Evolutionary conservation across 2,888 invertebrate genomes (phyloP), one percentile per base, ranked within the genome.

Genomic region (Panzeria rudis): DNA sequence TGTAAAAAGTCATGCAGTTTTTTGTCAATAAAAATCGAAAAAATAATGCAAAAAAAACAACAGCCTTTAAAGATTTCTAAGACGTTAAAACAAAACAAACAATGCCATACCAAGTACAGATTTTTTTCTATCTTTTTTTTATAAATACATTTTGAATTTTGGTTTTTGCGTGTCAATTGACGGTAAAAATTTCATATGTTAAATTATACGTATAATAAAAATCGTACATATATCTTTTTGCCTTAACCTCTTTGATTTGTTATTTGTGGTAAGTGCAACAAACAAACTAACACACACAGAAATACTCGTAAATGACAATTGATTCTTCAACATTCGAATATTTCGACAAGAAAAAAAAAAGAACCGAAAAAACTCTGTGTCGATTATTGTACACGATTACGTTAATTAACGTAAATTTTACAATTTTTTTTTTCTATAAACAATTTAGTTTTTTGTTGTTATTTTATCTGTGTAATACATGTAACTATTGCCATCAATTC

Each of bases 401-500:
- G 78, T 85, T 85, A 85, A 85, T 85, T 85, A 85, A 85, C 85
- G 85, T 85, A 82, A 85, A 82, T 82, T 83, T 79, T 78, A 78
- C 69, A 73, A 81, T 41, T 69, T 84, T 71, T 69, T 66, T 78
- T 52, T 68, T 38, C 44, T 32, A 11, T 54, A 56, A 52, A n/a
- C n/a, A n/a, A n/a, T 44, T 73, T 64, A 59, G 41, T 69, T 71
- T 38, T 72, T 9, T 59, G 38, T 73, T 17, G 35, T 47, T 75
- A 44, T 56, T 71, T 64, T 75, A 44, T 75, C 66, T 78, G 78
- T 73, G 76, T 79, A 83, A 69, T 80, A 76, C 83, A 64, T 83
- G 86, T 77, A 76, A 80, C 86, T 81, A 81, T 86, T 86, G 83
- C 86, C 80, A 83, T 86, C 84, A 84, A 86, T 84, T 86, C 81